Evolutionary conservation across 2,888 invertebrate genomes (phyloP), one percentile per base, ranked within the genome.

Genomic region (Troides aeacus): DNA sequence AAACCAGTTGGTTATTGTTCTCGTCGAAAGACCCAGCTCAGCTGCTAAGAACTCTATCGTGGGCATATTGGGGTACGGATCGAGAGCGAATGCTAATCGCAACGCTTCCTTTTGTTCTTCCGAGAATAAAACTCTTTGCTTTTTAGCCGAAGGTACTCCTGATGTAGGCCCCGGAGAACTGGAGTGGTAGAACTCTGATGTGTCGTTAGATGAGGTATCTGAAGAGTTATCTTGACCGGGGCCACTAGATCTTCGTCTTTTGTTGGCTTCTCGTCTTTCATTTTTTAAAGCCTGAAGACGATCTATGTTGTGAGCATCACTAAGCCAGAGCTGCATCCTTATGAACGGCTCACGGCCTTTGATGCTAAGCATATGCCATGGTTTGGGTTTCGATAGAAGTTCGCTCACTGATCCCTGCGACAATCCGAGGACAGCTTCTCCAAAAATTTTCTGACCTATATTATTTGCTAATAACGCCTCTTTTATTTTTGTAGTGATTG

Each of bases 1-100:
- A 94, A 99, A 99, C 99, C 99, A 99, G 90, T 99, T 99, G 72
- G 99, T 99, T 80, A 99, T 99, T 68, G 99, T 99, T 77, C 99
- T 94, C 65, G 98, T 96, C 8, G 98, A 97, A 58, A 99, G 93
- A 12, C 96, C 97, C 69, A 99, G 93, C 87, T 99, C 98, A 46
- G 95, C 95, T 46, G 99, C 98, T 71, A 99, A 94, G 83, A 98
- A 98, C 85, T 99, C 99, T 75, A 99, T 98, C 70, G 98, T 98
- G 36, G 97, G 97, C 81, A 98, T 97, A 86, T 98, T 98, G 0
- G 99, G 99, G 87, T 99, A 99, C 0, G 99, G 99, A 84, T 99
- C 99, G 65, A 99, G 93, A 0, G 97, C 97, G 85, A 99, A 99
- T 0, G 99, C 99, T 72, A 98, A 92, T 72, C 98, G 94, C 50